Base-by-base conservation (phyloP, 2,888 invertebrate genomes). In the Coremacera marginata region DNA sequence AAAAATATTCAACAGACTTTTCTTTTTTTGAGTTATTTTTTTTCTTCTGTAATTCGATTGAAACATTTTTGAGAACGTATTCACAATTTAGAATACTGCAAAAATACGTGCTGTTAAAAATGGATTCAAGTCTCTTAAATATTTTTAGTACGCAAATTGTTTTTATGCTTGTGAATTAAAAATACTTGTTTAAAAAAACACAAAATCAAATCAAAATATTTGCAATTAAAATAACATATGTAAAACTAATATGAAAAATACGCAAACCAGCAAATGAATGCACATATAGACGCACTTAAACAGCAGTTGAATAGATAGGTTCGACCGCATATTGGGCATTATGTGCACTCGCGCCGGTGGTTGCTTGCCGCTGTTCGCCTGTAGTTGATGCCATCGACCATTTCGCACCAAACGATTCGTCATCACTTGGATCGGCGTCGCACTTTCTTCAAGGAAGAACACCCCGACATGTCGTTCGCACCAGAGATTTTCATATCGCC, bases 361-460 rank as follows among this genome's bases (percentile, higher is more conserved):
- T 63, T 63, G 63, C 3, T n/a, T 3, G 27, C 31, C n/a, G 55
- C 55, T 9, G n/a, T 4, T 31, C 31, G 31, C 3, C 55, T 22
- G 8, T 22, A n/a, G 31, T 27, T 63, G 63, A 31, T 63, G 63
- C 55, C 55, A 31, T 49, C 60, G 31, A 57, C 31, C 57, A 57
- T 25, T 19, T 70, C 70, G 34, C 55, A 55, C 34, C 55, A 31
- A 70, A 11, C 34, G 70, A 55, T 70, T 71, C 57, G 49, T 60
- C 60, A 60, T 60, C 72, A 62, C 44, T 44, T 11, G 57, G 9
- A 52, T 19, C 27, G 67, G 68, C 75, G 67, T 60, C 60, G 75
- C 72, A 62, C 75, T 71, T 70, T 76, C 76, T 72, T 75, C 78
- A 78, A 78, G 78, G 78, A 71, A 75, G 31, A 74, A 63, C 74